Conservation (phyloP, 1,140 invertebrate genomes). For the Anastrepha ludens region DNA sequence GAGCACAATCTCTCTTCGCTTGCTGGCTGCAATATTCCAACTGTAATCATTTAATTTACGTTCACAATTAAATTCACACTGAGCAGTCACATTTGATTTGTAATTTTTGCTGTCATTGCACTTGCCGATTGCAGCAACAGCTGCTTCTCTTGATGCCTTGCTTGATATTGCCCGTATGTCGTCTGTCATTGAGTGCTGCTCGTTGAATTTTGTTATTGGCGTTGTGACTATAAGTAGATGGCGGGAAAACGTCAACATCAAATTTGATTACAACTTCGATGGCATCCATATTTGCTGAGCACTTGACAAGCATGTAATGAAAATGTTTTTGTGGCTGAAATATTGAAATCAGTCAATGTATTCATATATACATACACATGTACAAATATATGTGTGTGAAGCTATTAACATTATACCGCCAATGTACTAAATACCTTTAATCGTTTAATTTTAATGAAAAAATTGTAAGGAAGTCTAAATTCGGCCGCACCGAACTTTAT, state of each 20-base stretch:
- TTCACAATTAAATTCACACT: constrained; percentile 46
- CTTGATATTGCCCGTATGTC: neutral
- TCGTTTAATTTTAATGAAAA: too few relatives aligned
- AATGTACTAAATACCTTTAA: too few relatives aligned
- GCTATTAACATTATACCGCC: too few relatives aligned
- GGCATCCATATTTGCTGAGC: constrained; percentile 35
- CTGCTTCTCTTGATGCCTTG: neutral
- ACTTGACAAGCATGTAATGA: constrained; percentile 45
- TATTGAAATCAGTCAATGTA: constrained; percentile 2
- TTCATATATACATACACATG: neutral
- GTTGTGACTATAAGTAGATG: neutral
- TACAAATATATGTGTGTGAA: neutral
- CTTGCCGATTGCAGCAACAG: neutral
- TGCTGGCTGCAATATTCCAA: constrained; percentile 33
- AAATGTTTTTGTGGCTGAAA: constrained; percentile 32
- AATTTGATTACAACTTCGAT: constrained; percentile 42
- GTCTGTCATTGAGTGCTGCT: neutral
- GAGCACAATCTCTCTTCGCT: constrained; percentile 9
- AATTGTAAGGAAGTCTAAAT: too few relatives aligned
- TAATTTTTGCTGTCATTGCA: constrained; percentile 44
- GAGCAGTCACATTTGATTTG: constrained; percentile 45
- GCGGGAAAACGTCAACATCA: constrained; percentile 39
- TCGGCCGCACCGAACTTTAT: too few relatives aligned
- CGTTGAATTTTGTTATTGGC: constrained; percentile 7
- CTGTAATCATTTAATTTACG: constrained; percentile 45